These are phyloP conservation scores for Apodemia duryi DNA, from an alignment of 2,888 invertebrate species.

Conservation along the genomic window DNA sequence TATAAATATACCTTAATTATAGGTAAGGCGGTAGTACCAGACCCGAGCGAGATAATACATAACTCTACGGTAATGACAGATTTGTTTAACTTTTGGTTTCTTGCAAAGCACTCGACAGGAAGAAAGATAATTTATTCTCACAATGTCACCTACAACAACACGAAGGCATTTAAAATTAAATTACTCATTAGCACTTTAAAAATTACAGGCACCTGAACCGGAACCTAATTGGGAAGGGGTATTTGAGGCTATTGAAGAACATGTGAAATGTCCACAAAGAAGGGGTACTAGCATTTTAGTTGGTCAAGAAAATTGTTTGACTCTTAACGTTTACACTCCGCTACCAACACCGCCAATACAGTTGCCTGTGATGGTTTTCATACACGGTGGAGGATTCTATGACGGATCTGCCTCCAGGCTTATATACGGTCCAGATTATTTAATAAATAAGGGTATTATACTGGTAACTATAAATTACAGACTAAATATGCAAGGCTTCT, in stretches of 20 bases:
- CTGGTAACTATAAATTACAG: constrained; percentile 62
- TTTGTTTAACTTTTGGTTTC: too few species aligned
- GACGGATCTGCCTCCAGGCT: constrained; percentile 47
- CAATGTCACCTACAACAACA: too few species aligned
- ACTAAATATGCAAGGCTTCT: constrained; percentile 57
- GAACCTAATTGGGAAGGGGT: constrained; percentile 53
- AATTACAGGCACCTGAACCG: constrained; percentile 55
- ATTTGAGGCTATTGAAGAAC: constrained; percentile 54
- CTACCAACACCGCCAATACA: constrained; percentile 31
- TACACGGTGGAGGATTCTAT: constrained; percentile 65
- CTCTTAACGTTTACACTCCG: constrained; percentile 56
- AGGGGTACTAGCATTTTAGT: constrained; percentile 34
- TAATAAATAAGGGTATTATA: constrained; percentile 52
- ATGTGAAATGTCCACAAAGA: constrained; percentile 50
- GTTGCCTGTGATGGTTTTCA: constrained; percentile 61
- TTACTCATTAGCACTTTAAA: constrained; percentile 9
- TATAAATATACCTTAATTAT: too few species aligned
- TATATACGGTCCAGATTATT: constrained; percentile 56
- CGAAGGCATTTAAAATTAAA: background rate
- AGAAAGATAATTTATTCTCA: too few species aligned
- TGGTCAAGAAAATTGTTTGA: constrained; percentile 53
- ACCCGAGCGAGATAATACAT: too few species aligned
- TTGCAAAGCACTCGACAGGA: too few species aligned
- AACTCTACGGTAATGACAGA: too few species aligned
- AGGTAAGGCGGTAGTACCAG: too few species aligned